phyloP scores from a whole-genome alignment of 2,113 vertebrate genomes.

The Ochotona princeps region DNA sequence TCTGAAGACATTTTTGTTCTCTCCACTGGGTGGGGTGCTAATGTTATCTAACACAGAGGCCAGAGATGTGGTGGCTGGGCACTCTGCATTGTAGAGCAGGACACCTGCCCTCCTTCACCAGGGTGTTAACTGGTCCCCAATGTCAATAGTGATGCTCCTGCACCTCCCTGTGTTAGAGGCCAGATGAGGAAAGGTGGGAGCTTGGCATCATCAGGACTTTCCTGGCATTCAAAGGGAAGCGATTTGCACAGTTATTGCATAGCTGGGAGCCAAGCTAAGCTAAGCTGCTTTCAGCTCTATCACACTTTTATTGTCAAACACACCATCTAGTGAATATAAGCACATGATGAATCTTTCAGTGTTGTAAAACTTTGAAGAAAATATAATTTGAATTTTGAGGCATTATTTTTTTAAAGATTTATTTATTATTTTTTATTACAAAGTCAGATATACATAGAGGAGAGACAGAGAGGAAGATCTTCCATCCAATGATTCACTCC shows the following conservation, averaged over 20 bases:
- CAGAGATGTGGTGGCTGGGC: accelerated
- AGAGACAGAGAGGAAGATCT: too few relatives aligned
- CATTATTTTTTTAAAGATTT: too few relatives aligned
- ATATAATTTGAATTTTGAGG: not conserved
- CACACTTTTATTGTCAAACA: accelerated
- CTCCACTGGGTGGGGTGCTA: not conserved
- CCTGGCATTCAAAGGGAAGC: not conserved
- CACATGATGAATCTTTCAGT: not conserved
- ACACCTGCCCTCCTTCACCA: accelerated
- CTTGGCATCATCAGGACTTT: accelerated
- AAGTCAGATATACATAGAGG: too few relatives aligned
- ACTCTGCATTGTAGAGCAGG: accelerated
- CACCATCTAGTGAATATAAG: not conserved
- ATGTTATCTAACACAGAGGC: not conserved
- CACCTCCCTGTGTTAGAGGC: not conserved
- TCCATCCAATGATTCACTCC: too few relatives aligned
- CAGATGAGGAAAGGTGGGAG: too few relatives aligned
- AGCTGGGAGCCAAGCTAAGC: not conserved
- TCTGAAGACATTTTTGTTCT: slow-evolving; percentile 2
- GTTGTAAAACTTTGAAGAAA: not conserved
- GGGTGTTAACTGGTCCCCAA: not conserved
- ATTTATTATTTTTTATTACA: too few relatives aligned
- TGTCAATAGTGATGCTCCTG: accelerated
- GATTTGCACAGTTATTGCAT: not conserved
- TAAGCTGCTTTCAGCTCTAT: not conserved